Base-by-base conservation (phyloP, 2,888 invertebrate genomes). In the Linnaemya vulpina region DNA sequence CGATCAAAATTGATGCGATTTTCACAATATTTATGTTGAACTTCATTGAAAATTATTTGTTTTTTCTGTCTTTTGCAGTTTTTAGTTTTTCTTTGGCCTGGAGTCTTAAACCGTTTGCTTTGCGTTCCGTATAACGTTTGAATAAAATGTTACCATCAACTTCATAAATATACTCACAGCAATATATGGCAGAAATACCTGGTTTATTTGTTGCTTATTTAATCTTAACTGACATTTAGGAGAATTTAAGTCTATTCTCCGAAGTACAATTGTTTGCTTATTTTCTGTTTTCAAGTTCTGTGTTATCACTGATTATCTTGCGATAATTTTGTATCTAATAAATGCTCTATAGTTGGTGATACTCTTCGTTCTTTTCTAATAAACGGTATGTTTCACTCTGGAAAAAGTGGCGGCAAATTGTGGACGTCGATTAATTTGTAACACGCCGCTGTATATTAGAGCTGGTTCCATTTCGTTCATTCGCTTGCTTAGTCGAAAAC, bases 231-330 rank as follows among this genome's bases (percentile, higher is more conserved):
- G 68, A 43, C 63, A 81, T 81, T 81, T 70, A 65, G 65, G 13
- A 75, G 81, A 85, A 85, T 43, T 78, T 58, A 70, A 78, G 49
- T 81, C 62, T 68, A 60, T 84, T 78, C 63, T 74, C 30, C 80
- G 80, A 77, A 78, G 38, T 67, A 38, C 38, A 43, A 70, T 9
- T 58, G 38, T 73, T 63, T 79, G 43, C 46, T 58, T 73, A n/a
- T 74, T 55, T 76, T 13, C 2, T 35, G 17, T 73, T 85, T 84
- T 63, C 63, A 71, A 70, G 76, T 82, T 76, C 73, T 83, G 73
- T 74, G 75, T 87, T 87, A 87, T 87, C 86, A 30, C 75, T 81
- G 75, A 86, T 83, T 83, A 82, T 85, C 74, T 78, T 81, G 20
- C 49, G 58, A 58, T 46, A 58, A 40, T 38, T 62, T 60, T 68